Percentiles rank a stretch among this genome's conserved stretches.
Conservation (phyloP, 1,140 invertebrate genomes). For the Magallana angulata region DNA sequence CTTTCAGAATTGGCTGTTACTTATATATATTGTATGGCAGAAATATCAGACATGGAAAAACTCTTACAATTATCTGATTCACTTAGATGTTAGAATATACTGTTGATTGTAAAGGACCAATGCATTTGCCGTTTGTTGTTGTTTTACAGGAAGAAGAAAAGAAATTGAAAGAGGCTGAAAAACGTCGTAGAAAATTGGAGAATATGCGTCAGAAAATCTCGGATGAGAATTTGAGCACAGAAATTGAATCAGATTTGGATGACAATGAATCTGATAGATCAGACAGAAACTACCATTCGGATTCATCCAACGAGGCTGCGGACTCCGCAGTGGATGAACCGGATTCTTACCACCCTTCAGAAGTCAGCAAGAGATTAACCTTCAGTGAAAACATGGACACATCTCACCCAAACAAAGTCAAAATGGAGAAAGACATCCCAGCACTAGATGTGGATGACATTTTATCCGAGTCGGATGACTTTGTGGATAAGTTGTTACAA, state of each 20-base stretch:
- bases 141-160: constrained; percentile 69
- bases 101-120: no score
- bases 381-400: constrained; percentile 62
- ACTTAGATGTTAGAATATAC: no score
- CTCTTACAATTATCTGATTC: no score
- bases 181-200: constrained; percentile 86
- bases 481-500: constrained; percentile 69
- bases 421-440: constrained; percentile 63
- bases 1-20: no score
- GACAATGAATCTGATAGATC: constrained; percentile 51
- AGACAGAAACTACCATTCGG: constrained; percentile 53
- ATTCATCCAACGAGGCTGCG: constrained; percentile 55
- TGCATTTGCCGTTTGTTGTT: no score
- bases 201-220: constrained; percentile 91
- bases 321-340: neutral
- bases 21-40: no score
- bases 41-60: no score
- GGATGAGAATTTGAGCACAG: constrained; percentile 79
- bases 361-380: constrained; percentile 44
- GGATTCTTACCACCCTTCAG: constrained; percentile 9
- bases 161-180: constrained; percentile 74
- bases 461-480: constrained; percentile 51
- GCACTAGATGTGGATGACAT: constrained; percentile 14
- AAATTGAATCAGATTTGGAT: constrained; percentile 50
- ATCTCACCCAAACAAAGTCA: constrained; percentile 68